phyloP scores from a whole-genome alignment of 2,888 invertebrate genomes.

The Elysia crispata region DNA sequence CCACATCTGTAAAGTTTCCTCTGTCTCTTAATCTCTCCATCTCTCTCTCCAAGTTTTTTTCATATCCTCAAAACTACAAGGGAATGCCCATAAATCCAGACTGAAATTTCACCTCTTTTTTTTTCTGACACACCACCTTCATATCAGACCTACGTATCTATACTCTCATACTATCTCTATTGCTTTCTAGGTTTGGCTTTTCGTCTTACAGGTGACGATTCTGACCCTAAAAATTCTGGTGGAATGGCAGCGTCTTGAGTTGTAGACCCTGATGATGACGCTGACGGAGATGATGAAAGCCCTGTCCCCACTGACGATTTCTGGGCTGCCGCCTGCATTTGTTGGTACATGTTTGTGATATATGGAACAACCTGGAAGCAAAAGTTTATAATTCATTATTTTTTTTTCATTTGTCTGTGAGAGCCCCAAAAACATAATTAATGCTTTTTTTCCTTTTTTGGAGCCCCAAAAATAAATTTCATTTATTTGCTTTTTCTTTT shows the following conservation, averaged over 20 bases:
- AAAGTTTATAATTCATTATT: too few relatives aligned
- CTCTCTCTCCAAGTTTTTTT: too few relatives aligned
- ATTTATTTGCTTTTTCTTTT: too few relatives aligned
- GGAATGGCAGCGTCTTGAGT: slow-evolving; percentile 21
- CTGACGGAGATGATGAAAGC: slow-evolving; percentile 34
- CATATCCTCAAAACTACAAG: too few relatives aligned
- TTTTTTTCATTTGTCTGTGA: too few relatives aligned
- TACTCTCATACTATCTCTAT: slow-evolving; percentile 20
- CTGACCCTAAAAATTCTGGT: slow-evolving; percentile 43
- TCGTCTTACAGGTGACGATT: slow-evolving; percentile 53
- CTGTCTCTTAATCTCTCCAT: too few relatives aligned
- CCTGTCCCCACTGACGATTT: slow-evolving; percentile 34
- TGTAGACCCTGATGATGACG: slow-evolving; percentile 23
- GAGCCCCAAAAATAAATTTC: too few relatives aligned
- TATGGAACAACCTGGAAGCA: slow-evolving; percentile 37
- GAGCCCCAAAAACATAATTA: too few relatives aligned
- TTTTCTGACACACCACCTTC: neutral
- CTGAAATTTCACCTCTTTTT: too few relatives aligned
- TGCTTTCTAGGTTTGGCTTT: slow-evolving; percentile 59
- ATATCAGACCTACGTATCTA: neutral
- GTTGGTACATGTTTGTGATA: slow-evolving; percentile 29
- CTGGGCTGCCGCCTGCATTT: slow-evolving; percentile 38
- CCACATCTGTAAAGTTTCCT: too few relatives aligned
- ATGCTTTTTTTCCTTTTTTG: too few relatives aligned
- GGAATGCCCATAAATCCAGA: neutral